Percentiles rank a stretch among this genome's conserved stretches.
Conservation (phyloP, 2,113 vertebrate genomes). For the Dromas ardeola region DNA sequence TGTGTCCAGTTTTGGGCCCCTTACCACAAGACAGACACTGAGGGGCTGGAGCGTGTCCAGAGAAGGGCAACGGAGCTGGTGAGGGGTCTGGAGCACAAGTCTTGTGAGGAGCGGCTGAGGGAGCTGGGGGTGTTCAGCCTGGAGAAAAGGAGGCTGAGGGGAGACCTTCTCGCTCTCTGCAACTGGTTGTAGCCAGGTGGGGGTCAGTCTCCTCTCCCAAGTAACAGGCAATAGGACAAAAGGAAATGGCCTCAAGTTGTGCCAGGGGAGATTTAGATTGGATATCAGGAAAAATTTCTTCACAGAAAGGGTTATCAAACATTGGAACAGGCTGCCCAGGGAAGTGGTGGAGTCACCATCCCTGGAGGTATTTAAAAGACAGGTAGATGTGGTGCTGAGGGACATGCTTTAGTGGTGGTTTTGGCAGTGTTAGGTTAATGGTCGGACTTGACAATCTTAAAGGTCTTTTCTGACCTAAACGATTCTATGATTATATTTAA, state of each 20-base stretch:
- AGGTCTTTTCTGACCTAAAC: background rate
- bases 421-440: background rate
- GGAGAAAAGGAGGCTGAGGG: background rate
- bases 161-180: background rate
- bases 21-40: background rate
- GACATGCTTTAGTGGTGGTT: background rate
- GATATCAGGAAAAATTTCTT: background rate
- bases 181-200: background rate
- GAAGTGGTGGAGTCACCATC: background rate
- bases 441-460: background rate
- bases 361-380: background rate
- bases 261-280: background rate
- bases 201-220: background rate
- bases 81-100: background rate
- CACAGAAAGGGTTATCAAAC: background rate
- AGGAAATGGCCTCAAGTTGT: background rate
- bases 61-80: background rate
- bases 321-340: background rate
- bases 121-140: background rate
- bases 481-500: background rate
- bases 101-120: background rate
- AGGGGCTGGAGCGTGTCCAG: background rate
- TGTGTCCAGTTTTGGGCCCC: background rate
- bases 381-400: too few species aligned
- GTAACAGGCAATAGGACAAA: background rate